A percentile compares a stretch with the other conserved stretches of the same genome.
phyloP scores from a whole-genome alignment of 2,797 vertebrate genomes.

The Tauraco hartlaubi region DNA sequence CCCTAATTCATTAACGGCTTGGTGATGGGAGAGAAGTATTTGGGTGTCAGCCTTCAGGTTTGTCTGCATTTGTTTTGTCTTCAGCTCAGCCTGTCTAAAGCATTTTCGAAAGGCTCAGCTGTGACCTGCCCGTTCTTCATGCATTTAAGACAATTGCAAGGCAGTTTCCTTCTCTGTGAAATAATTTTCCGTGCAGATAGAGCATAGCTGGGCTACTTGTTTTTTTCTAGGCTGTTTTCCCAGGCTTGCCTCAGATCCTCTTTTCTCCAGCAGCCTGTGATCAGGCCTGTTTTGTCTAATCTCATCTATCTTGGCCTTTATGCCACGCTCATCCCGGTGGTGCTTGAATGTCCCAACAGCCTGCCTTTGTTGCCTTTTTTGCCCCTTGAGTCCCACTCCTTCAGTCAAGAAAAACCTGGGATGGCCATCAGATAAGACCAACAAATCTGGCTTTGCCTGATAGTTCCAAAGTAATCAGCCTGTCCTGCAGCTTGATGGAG shows the following conservation, averaged over 20 bases:
- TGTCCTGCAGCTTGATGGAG: not conserved
- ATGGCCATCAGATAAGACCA: not conserved
- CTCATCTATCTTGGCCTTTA: not conserved
- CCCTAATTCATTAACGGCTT: not conserved
- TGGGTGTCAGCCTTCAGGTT: not conserved
- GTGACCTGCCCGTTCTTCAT: not conserved
- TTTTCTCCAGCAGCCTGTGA: not conserved
- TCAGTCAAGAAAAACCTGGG: not conserved
- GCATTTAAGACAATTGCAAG: not conserved
- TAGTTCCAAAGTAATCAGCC: not conserved
- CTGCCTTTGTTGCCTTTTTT: not conserved
- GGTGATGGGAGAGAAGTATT: not conserved
- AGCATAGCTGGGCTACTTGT: not conserved
- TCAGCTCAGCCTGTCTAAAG: not conserved
- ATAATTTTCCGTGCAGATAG: not conserved
- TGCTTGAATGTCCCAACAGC: not conserved
- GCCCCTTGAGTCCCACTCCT: not conserved
- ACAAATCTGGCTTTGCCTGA: not conserved
- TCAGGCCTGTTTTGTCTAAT: not conserved
- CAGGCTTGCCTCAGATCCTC: not conserved
- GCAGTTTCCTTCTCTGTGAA: not conserved
- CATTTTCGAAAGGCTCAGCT: not conserved
- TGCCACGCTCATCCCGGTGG: fast-evolving
- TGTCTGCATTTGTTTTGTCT: not conserved
- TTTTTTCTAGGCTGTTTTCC: not conserved